Percentiles rank a stretch among this genome's conserved stretches.
These are phyloP conservation scores for Erebia ligea DNA, from an alignment of 2,888 invertebrate species.

Conservation along the genomic window DNA sequence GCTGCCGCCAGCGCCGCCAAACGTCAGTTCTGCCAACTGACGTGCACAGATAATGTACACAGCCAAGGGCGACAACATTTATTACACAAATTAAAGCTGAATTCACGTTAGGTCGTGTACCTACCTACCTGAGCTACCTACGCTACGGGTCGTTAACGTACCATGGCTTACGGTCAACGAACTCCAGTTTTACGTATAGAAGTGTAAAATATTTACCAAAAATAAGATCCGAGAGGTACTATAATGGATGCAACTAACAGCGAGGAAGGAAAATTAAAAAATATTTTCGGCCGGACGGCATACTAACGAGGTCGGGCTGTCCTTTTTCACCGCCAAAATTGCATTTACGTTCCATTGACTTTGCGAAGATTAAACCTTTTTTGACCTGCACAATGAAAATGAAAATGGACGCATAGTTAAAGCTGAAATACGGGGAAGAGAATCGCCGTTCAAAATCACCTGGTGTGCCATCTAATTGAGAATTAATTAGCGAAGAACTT, in stretches of 20 bases:
- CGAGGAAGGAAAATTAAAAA: conserved; percentile 72
- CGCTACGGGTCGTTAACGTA: too few relatives aligned
- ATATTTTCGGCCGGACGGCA: conserved; percentile 52
- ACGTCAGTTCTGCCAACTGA: too few relatives aligned
- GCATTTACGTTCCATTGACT: conserved; percentile 39
- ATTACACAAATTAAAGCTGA: too few relatives aligned
- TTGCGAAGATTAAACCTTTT: conserved; percentile 30
- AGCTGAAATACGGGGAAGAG: conserved; percentile 8
- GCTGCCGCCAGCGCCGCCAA: too few relatives aligned
- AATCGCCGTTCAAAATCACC: neutral
- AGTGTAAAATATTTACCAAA: conserved; percentile 17
- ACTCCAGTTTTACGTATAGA: neutral
- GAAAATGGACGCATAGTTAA: conserved; percentile 7
- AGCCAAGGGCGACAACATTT: too few relatives aligned
- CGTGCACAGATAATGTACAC: too few relatives aligned
- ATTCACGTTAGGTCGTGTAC: too few relatives aligned
- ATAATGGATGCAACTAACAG: conserved; percentile 57
- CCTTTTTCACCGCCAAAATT: conserved; percentile 43
- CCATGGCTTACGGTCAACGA: too few relatives aligned
- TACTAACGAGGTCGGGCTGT: conserved; percentile 45
- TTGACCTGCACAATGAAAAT: conserved; percentile 21
- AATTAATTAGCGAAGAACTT: neutral
- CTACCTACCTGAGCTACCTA: too few relatives aligned
- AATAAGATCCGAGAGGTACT: conserved; percentile 46
- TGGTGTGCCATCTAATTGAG: neutral